phyloP scores from a whole-genome alignment of 2,888 invertebrate species.

The Catocala sponsa region DNA sequence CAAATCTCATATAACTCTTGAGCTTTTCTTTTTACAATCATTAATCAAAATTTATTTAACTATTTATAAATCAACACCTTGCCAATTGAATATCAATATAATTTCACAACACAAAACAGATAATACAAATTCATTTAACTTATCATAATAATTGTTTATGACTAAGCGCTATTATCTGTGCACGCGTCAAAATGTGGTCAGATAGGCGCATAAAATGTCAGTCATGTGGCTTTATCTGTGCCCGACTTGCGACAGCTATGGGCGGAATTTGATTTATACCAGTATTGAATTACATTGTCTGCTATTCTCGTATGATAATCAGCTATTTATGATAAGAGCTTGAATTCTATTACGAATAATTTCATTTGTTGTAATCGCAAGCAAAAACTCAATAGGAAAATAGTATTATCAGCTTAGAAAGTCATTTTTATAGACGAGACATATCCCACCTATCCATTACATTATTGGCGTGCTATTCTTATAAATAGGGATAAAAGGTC shows the following conservation, averaged over 20 bases:
- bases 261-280: constrained; percentile 16
- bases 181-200: constrained; percentile 22
- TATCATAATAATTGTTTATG: constrained; percentile 46
- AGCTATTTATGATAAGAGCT: no score
- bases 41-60: neutral
- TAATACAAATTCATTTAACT: constrained; percentile 24
- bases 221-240: constrained; percentile 39
- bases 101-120: constrained; percentile 35
- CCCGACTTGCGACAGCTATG: constrained; percentile 19
- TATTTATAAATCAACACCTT: neutral
- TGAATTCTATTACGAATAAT: no score
- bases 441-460: no score
- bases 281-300: constrained; percentile 27
- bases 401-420: no score
- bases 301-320: neutral
- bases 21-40: neutral
- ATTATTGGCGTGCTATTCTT: no score
- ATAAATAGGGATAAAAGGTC: no score
- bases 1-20: no score
- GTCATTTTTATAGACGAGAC: no score
- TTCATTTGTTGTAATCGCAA: no score
- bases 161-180: constrained; percentile 42
- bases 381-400: no score
- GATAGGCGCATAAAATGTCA: constrained; percentile 38
- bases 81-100: constrained; percentile 24